These are phyloP conservation scores for Drosophila affinis DNA, from an alignment of 2,888 invertebrate species.

Conservation along the genomic window DNA sequence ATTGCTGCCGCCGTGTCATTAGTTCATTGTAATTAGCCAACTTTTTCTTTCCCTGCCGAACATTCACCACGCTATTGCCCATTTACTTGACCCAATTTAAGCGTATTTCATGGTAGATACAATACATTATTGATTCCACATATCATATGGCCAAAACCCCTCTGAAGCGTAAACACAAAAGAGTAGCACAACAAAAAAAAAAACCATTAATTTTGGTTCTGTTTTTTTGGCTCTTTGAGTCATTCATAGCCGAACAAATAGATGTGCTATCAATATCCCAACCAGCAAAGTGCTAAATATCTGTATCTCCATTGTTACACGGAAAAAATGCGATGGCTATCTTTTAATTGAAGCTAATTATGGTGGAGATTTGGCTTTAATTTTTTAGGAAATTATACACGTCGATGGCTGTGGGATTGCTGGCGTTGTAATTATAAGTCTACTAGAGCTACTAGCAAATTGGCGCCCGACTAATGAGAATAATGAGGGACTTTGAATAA, in stretches of 20 bases:
- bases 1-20: conserved; percentile 13
- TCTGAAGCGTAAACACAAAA: conserved; percentile 33
- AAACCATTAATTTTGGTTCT: conserved; percentile 66
- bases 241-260: conserved; percentile 16
- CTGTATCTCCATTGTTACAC: neutral
- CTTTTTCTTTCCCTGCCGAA: conserved; percentile 17
- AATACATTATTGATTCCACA: conserved; percentile 52
- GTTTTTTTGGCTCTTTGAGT: conserved; percentile 17
- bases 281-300: conserved; percentile 19
- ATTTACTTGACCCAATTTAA: conserved; percentile 33
- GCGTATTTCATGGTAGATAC: conserved; percentile 18
- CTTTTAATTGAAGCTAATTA: conserved; percentile 36
- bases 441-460: neutral
- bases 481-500: neutral
- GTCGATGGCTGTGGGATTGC: neutral
- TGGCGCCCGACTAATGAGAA: neutral
- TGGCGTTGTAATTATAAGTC: neutral
- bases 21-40: conserved; percentile 30
- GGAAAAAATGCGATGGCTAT: conserved; percentile 1
- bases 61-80: neutral
- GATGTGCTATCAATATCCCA: conserved; percentile 28
- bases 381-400: neutral
- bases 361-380: neutral
- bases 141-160: conserved; percentile 13
- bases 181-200: conserved; percentile 40